Evolutionary conservation across 2,888 invertebrate species (phyloP).

Genomic region (Diadegma fenestrale): DNA sequence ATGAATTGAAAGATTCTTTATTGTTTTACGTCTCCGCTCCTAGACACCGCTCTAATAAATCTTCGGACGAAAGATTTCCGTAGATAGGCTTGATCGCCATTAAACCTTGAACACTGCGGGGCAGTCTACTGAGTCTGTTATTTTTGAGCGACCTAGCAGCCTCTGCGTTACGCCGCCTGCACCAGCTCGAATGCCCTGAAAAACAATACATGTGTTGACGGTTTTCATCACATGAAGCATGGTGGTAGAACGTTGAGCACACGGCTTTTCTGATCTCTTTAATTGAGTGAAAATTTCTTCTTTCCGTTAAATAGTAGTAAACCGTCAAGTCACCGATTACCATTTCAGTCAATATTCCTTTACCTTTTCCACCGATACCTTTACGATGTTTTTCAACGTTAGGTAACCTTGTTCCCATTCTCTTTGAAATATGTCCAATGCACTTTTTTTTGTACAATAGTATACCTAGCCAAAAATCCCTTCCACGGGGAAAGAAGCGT

Average conservation of each 20-base stretch:
- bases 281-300: too few relatives aligned
- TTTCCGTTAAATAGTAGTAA: too few relatives aligned
- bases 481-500: too few relatives aligned
- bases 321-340: constrained; percentile 21
- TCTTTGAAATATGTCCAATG: constrained; percentile 53
- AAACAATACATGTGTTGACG: constrained; percentile 19
- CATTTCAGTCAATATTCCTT: constrained; percentile 29
- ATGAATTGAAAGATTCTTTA: constrained; percentile 16
- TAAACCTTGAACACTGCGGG: background rate
- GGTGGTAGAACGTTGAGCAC: constrained; percentile 23
- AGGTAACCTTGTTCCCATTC: constrained; percentile 49
- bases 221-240: constrained; percentile 5
- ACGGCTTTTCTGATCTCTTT: constrained; percentile 6
- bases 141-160: background rate
- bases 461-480: too few relatives aligned
- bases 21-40: constrained; percentile 7
- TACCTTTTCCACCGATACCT: constrained; percentile 32
- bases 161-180: constrained; percentile 23
- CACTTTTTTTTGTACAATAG: constrained; percentile 48
- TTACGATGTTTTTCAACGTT: constrained; percentile 43
- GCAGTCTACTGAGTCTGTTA: background rate
- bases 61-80: background rate
- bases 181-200: constrained; percentile 14
- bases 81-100: constrained; percentile 22
- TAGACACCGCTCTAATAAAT: background rate